Percentiles rank a stretch among this genome's conserved stretches.
These are phyloP conservation scores for Pammene fasciana DNA, from an alignment of 2,888 invertebrate species.

Conservation along the genomic window DNA sequence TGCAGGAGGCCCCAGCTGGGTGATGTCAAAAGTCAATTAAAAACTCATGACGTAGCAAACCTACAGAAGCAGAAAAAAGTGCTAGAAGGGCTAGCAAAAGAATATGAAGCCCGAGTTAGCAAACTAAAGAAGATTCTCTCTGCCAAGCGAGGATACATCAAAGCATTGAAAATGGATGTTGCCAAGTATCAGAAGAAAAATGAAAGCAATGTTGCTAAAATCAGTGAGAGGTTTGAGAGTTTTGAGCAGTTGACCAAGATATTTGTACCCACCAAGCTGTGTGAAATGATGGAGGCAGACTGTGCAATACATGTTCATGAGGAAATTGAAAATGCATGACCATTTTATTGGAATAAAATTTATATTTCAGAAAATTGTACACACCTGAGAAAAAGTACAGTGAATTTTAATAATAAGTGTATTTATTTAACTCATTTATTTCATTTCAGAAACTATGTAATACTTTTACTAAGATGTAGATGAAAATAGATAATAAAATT, in stretches of 20 bases:
- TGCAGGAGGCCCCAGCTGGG: slow-evolving; percentile 72
- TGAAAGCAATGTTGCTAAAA: slow-evolving; percentile 64
- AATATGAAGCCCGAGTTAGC: slow-evolving; percentile 70
- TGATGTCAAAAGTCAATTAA: slow-evolving; percentile 69
- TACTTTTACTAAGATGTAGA: slow-evolving; percentile 63
- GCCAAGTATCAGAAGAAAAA: slow-evolving; percentile 76
- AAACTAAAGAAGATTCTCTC: slow-evolving; percentile 66
- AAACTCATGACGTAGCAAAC: slow-evolving; percentile 67
- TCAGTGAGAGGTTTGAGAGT: slow-evolving; percentile 65
- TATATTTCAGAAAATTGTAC: slow-evolving; percentile 83
- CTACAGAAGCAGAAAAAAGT: slow-evolving; percentile 69
- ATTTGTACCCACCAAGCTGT: slow-evolving; percentile 53
- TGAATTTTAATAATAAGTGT: slow-evolving; percentile 69
- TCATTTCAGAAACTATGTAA: slow-evolving; percentile 63
- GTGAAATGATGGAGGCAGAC: slow-evolving; percentile 49
- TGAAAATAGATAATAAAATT: slow-evolving; percentile 71
- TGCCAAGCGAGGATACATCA: slow-evolving; percentile 73
- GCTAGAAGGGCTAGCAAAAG: slow-evolving; percentile 68
- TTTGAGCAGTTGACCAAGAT: slow-evolving; percentile 58
- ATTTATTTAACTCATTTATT: slow-evolving; percentile 68
- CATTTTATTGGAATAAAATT: slow-evolving; percentile 76
- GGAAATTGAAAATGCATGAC: slow-evolving; percentile 61
- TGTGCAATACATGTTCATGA: slow-evolving; percentile 62
- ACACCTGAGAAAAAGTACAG: slow-evolving; percentile 80
- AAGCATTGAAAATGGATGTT: slow-evolving; percentile 73